Base-by-base conservation (phyloP, 2,888 invertebrate genomes). In the Drosophila paracracens region DNA sequence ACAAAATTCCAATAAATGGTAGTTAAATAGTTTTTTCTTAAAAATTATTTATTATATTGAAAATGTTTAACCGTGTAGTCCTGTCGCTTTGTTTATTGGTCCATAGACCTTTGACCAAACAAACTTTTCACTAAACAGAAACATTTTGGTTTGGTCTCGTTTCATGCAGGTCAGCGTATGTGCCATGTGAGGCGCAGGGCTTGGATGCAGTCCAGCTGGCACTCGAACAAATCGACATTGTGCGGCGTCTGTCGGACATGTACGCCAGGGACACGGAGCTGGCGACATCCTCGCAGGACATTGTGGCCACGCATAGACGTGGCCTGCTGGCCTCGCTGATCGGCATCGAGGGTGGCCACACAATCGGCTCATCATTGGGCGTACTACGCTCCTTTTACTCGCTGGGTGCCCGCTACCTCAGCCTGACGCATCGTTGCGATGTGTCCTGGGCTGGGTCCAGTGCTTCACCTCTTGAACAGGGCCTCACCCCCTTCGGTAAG, bases 301-400 rank as follows among this genome's bases (percentile, higher is more conserved):
- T 97, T 79, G 93, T 95, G 79, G 95, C 95, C 81, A 96, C 96
- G 27, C 97, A 97, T 91, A 94, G 95, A 66, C 95, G 95, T 56
- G 97, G 97, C 13, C 95, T 96, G 87, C 96, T 98, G 81, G 98
- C 97, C 48, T 98, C 98, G 79, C 94, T 98, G 89, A 97, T 98
- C 82, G 98, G 98, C 31, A 96, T 98, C 52, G 98, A 98, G 94
- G 98, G 98, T 40, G 98, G 98, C 10, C 98, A 98, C 93, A 96
- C 97, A 36, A 95, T 98, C 61, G 98, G 98, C 81, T 97, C 97
- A 91, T 98, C 98, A 57, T 94, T 98, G 83, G 97, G 97, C 27
- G 97, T 97, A 62, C 94, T 98, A 74, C 95, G 98, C 78, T 97
- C 97, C 86, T 97, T 98, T 93, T 98, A 98, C 93, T 96, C 97